Percentiles rank a stretch among this genome's conserved stretches.
phyloP scores from a whole-genome alignment of 1,140 invertebrate genomes.

The Trichoplusia ni region DNA sequence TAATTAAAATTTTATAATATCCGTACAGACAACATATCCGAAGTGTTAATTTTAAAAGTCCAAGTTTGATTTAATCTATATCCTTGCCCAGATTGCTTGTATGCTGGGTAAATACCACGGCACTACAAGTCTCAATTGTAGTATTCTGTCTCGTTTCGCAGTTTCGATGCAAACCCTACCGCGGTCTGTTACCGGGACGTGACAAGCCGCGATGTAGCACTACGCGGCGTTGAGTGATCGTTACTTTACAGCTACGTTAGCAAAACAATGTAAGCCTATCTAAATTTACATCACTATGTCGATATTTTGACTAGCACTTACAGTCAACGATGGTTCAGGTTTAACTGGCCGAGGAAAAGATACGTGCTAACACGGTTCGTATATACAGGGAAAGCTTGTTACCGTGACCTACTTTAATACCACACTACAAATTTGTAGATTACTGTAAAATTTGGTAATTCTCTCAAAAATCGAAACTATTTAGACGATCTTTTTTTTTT shows the following conservation, averaged over 20 bases:
- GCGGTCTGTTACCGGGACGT: constrained; percentile 1
- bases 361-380: neutral
- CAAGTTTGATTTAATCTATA: too few relatives aligned
- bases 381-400: neutral
- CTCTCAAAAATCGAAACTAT: too few relatives aligned
- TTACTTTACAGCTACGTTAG: constrained; percentile 36
- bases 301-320: constrained; percentile 65
- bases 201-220: neutral
- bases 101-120: too few relatives aligned
- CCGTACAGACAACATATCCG: too few relatives aligned
- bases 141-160: too few relatives aligned
- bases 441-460: too few relatives aligned
- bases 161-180: neutral
- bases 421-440: too few relatives aligned
- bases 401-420: constrained; percentile 1
- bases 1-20: too few relatives aligned
- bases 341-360: constrained; percentile 23
- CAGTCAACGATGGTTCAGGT: constrained; percentile 45
- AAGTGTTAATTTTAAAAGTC: too few relatives aligned
- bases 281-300: constrained; percentile 57
- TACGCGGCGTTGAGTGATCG: constrained; percentile 16
- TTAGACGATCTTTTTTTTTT: too few relatives aligned
- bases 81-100: too few relatives aligned
- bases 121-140: too few relatives aligned
- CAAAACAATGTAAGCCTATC: constrained; percentile 57